Percentiles rank a stretch among this genome's conserved stretches.
Conservation (phyloP, 2,888 invertebrate species). For the Amiota communis region DNA sequence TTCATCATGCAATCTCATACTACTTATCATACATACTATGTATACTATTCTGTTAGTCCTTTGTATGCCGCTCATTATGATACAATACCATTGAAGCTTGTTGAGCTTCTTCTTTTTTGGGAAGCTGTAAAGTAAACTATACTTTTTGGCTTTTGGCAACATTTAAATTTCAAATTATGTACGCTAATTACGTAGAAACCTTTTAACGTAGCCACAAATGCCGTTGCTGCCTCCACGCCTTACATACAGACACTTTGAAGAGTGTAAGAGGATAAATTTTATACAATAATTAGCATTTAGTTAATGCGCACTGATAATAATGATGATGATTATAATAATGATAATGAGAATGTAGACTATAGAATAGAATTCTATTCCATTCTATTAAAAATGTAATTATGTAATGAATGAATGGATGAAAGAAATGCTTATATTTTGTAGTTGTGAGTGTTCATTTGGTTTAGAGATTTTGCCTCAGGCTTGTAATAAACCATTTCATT, state of each 20-base stretch:
- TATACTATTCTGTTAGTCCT: too few relatives aligned
- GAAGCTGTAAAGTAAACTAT: slow-evolving; percentile 52
- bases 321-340: background rate
- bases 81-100: background rate
- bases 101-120: slow-evolving; percentile 3
- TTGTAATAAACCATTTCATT: too few relatives aligned
- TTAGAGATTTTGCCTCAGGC: too few relatives aligned
- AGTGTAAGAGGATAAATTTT: slow-evolving; percentile 25
- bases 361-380: background rate
- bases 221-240: slow-evolving; percentile 25
- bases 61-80: too few relatives aligned
- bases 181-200: slow-evolving; percentile 56
- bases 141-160: slow-evolving; percentile 62
- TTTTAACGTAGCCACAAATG: slow-evolving; percentile 9
- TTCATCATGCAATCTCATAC: too few relatives aligned
- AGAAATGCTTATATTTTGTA: too few relatives aligned
- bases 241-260: slow-evolving; percentile 16
- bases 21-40: too few relatives aligned
- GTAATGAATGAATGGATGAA: background rate
- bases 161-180: slow-evolving; percentile 67
- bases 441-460: too few relatives aligned
- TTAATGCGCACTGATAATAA: background rate
- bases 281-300: slow-evolving; percentile 56
- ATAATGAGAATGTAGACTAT: background rate
- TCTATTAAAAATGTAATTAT: slow-evolving; percentile 13